Evolutionary conservation across 1,140 invertebrate genomes (phyloP), one percentile per base, ranked within the genome.

Genomic region (Drosophila truncata): DNA sequence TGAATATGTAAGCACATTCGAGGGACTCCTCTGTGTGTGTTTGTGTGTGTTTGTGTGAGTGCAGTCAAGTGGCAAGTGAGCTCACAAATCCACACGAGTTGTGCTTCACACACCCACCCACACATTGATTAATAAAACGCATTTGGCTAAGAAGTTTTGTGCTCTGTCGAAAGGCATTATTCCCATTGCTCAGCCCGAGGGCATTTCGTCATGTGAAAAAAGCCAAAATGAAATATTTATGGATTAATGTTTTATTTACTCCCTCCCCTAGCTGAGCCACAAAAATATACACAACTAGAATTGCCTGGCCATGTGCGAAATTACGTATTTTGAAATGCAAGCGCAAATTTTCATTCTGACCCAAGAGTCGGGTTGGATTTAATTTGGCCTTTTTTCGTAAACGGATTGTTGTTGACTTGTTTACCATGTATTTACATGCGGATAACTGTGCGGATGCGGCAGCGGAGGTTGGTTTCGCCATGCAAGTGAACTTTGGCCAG

Each of bases 1-100:
- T 91, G 86, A 90, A 90, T 90, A 87, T 88, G 84, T 88, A 87
- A 87, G 84, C 84, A 87, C 69, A 84, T 80, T 78, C 84, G 70
- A 69, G 66, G 54, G 71, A 69, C 57, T 55, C 31, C 31, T 49
- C 54, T 67, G 37, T 64, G 52, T 72, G 71, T 61, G 77, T 64
- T 69, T 71, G 52, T 71, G 46, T 59, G 64, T 64, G 72, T 62
- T 69, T 71, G 52, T 71, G 52, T 59, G 65, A 47, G 61, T 90
- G 85, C 84, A 87, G 77, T 88, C 84, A 78, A 87, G 80, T 88
- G 84, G 83, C 77, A 84, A 83, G 75, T 42, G 33, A 71, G 70
- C 74, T 69, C 58, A 61, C 67, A 72, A 60, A 78, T 63, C 50
- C 73, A 78, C 46, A 62, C 23, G n/a, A 49, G 25, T 29, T 29